phyloP scores from a whole-genome alignment of 2,797 vertebrate species.

The Aselliscus stoliczkanus region DNA sequence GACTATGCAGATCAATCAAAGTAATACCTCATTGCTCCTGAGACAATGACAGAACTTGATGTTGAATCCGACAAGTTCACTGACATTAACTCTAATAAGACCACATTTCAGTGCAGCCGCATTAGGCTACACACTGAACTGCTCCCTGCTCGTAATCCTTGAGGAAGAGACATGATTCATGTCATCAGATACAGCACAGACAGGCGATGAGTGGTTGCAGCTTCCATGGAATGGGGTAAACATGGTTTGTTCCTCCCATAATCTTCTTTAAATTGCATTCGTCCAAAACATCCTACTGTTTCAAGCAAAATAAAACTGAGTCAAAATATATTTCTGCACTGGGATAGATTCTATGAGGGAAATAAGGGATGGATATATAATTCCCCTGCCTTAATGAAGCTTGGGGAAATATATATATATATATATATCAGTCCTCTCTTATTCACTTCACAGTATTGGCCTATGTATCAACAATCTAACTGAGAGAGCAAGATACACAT shows the following conservation, averaged over 20 bases:
- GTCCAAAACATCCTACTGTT: not conserved
- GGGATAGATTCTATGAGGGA: not conserved
- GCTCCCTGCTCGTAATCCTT: not conserved
- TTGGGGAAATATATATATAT: not conserved
- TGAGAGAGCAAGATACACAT: not conserved
- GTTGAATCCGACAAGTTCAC: not conserved
- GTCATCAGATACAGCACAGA: not conserved
- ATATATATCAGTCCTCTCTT: not conserved
- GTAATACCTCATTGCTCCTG: not conserved
- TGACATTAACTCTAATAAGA: conserved; percentile 3
- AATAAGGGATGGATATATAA: not conserved
- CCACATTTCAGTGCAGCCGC: not conserved
- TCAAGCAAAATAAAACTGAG: not conserved
- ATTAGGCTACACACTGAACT: not conserved
- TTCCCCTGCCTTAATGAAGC: not conserved
- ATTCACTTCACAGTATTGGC: not conserved
- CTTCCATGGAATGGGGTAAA: not conserved
- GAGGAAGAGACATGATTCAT: not conserved
- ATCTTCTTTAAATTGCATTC: not conserved
- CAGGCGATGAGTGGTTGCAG: not conserved
- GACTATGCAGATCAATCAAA: not conserved
- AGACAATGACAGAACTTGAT: not conserved
- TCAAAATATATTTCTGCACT: not conserved
- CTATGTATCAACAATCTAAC: not conserved
- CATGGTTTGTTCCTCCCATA: not conserved